Base-by-base conservation (phyloP, 2,113 vertebrate genomes). In the Eonycteris spelaea region DNA sequence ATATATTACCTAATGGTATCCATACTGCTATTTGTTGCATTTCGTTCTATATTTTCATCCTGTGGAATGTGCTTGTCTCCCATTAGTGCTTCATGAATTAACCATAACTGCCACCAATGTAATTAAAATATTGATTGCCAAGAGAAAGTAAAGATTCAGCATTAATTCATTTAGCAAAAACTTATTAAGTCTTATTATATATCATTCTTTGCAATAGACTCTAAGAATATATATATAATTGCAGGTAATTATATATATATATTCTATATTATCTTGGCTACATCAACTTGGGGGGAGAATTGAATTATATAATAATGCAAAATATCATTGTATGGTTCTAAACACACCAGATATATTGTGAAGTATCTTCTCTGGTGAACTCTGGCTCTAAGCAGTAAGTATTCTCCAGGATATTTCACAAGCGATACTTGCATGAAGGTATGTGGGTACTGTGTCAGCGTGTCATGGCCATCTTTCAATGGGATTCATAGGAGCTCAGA, bases 81-180 rank as follows among this genome's bases (percentile, higher is more conserved):
- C 97, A 96, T 95, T 96, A 97, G 95, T 61, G 89, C 95, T 94
- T 98, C 96, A 96, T 98, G 96, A 97, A 97, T 98, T 96, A 98
- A 97, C 55, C 95, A 98, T 77, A 70, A 91, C 90, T 95, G 87
- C 96, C 94, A 87, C 84, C 96, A 48, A 7, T 83, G 93, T 96
- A 98, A 98, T 97, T 98, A 97, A 97, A 98, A 98, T 97, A 96
- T 96, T 51, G 82, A 98, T 97, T 97, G 92, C 92, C 65, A n/a
- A 70, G 65, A 96, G 88, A 86, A 97, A 97, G 75, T 94, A 45
- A 95, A 83, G 92, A 97, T 94, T 97, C 86, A 96, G 94, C 88
- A 85, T 96, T 96, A 97, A 97, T 96, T 94, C 88, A 96, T 95
- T 97, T 82, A 92, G 82, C 86, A 96, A 92, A 96, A 96, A 68